phyloP scores from a whole-genome alignment of 2,888 invertebrate genomes.

The Agrotis clavis region DNA sequence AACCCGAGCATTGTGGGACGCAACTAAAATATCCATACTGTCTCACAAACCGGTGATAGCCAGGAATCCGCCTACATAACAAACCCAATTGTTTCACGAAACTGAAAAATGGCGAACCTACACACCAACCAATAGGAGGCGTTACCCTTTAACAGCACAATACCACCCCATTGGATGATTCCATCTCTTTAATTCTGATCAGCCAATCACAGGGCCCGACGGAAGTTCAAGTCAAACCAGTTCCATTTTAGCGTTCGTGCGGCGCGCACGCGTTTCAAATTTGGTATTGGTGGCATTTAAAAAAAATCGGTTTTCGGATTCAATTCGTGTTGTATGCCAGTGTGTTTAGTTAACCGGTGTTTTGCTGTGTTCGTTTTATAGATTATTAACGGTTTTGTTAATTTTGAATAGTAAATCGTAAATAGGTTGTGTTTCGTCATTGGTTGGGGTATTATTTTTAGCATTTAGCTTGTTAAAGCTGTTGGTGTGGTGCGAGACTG shows the following conservation, averaged over 20 bases:
- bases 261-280: conserved; percentile 81
- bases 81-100: conserved; percentile 85
- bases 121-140: conserved; percentile 86
- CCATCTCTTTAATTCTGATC: conserved; percentile 71
- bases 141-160: conserved; percentile 75
- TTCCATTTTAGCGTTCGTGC: conserved; percentile 84
- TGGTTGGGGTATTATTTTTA: conserved; percentile 86
- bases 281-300: conserved; percentile 70
- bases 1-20: conserved; percentile 68
- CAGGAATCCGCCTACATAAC: conserved; percentile 85
- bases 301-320: conserved; percentile 71
- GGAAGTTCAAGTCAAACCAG: conserved; percentile 87
- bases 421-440: conserved; percentile 87
- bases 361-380: conserved; percentile 56
- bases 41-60: conserved; percentile 72
- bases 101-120: conserved; percentile 88
- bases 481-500: conserved; percentile 85
- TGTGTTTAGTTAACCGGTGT: conserved; percentile 69
- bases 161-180: conserved; percentile 77
- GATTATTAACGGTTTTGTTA: conserved; percentile 60
- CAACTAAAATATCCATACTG: conserved; percentile 78
- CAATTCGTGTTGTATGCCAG: conserved; percentile 63
- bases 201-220: conserved; percentile 82
- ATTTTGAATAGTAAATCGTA: conserved; percentile 67
- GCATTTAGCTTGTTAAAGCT: conserved; percentile 89